Conservation (phyloP, 2,113 vertebrate genomes). For the Grammomys surdaster region DNA sequence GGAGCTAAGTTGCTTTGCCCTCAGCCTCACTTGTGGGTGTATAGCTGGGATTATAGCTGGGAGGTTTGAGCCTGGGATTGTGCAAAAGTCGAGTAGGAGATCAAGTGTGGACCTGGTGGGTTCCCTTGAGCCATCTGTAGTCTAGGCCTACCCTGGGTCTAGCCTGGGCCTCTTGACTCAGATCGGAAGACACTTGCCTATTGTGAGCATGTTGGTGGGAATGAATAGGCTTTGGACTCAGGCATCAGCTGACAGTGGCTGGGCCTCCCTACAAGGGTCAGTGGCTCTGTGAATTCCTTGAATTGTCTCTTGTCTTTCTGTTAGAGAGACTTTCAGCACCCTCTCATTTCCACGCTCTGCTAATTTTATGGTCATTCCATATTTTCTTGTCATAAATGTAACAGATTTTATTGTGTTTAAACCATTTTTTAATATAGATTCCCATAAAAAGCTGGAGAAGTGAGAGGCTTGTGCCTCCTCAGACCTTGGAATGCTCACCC, state of each 20-base stretch:
- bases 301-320: constrained; percentile 67
- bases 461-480: constrained; percentile 26
- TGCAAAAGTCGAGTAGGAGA: background rate
- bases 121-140: background rate
- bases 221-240: constrained; percentile 55
- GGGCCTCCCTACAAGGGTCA: constrained; percentile 36
- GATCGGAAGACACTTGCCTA: background rate
- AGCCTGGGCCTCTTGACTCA: background rate
- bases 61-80: background rate
- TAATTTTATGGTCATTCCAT: constrained; percentile 84
- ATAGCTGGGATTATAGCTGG: background rate
- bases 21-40: background rate
- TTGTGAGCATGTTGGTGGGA: constrained; percentile 73
- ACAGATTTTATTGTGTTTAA: constrained; percentile 85
- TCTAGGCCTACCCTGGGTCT: background rate
- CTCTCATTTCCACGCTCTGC: constrained; percentile 81
- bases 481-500: background rate
- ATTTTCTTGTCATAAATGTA: constrained; percentile 84
- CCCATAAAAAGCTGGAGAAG: constrained; percentile 79
- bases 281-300: constrained; percentile 73
- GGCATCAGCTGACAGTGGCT: constrained; percentile 38
- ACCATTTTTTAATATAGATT: constrained; percentile 81
- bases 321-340: constrained; percentile 72
- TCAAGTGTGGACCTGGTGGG: background rate
- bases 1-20: background rate